Conservation (phyloP, 2,888 invertebrate genomes). For the Gasteruption jaculator region DNA sequence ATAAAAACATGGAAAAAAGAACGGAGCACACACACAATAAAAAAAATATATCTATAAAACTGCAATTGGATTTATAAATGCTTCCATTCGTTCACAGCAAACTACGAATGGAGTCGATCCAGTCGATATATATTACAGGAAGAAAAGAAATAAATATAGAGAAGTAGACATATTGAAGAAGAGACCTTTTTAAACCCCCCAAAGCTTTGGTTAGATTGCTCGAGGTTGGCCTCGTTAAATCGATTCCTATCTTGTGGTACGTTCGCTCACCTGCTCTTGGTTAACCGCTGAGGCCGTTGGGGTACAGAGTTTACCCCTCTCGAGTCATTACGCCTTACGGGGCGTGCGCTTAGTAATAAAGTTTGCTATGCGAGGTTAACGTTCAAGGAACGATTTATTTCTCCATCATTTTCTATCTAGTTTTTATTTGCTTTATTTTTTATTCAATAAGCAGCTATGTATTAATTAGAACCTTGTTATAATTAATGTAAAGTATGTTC, state of each 20-base stretch:
- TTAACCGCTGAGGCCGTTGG: conserved; percentile 33
- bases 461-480: too few relatives aligned
- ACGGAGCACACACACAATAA: too few relatives aligned
- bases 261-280: conserved; percentile 30
- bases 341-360: conserved; percentile 26
- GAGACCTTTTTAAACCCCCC: conserved; percentile 17
- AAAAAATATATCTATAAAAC: conserved; percentile 5
- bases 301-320: too few relatives aligned
- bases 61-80: conserved; percentile 9
- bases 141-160: too few relatives aligned
- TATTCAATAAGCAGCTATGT: too few relatives aligned
- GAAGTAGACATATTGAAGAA: too few relatives aligned
- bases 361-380: conserved; percentile 16
- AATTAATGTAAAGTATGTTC: too few relatives aligned
- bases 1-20: too few relatives aligned
- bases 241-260: conserved; percentile 32
- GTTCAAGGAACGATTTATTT: conserved; percentile 20
- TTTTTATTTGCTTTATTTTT: too few relatives aligned
- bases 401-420: too few relatives aligned
- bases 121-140: too few relatives aligned
- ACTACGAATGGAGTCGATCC: conserved; percentile 14
- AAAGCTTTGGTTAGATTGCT: conserved; percentile 26
- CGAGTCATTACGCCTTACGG: conserved; percentile 27
- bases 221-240: conserved; percentile 31
- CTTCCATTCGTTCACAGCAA: conserved; percentile 3